Evolutionary conservation across 2,797 vertebrate genomes (phyloP).

Genomic region (Chiloscyllium punctatum): DNA sequence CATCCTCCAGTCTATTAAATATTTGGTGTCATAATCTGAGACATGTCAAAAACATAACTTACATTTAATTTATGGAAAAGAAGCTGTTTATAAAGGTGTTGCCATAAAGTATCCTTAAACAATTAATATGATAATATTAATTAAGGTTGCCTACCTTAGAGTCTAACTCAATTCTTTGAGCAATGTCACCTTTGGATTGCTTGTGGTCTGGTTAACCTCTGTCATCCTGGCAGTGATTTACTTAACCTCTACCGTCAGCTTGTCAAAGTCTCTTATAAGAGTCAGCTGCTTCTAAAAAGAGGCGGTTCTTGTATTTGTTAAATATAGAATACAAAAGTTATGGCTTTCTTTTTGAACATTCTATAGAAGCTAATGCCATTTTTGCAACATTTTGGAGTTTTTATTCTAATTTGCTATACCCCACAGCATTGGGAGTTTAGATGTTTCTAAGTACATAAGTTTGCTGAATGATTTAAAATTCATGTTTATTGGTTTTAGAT

Average conservation of each 20-base stretch:
- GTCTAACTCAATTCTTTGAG: background rate
- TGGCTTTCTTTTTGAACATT: background rate
- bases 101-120: background rate
- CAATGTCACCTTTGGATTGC: background rate
- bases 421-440: background rate
- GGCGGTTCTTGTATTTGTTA: background rate
- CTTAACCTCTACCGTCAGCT: slow-evolving; percentile 26
- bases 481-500: background rate
- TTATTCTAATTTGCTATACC: background rate
- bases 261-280: background rate
- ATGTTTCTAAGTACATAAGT: background rate
- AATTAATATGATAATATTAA: background rate
- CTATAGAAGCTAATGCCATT: background rate
- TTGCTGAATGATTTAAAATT: background rate
- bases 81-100: background rate
- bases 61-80: background rate
- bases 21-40: background rate
- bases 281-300: slow-evolving; percentile 7
- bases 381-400: background rate
- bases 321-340: background rate
- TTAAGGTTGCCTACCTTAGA: background rate
- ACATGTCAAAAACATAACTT: background rate
- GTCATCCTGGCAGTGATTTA: slow-evolving; percentile 21
- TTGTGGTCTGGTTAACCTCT: slow-evolving; percentile 14
- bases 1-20: background rate